Conservation (phyloP, 2,113 vertebrate genomes). For the Lampris incognitus region DNA sequence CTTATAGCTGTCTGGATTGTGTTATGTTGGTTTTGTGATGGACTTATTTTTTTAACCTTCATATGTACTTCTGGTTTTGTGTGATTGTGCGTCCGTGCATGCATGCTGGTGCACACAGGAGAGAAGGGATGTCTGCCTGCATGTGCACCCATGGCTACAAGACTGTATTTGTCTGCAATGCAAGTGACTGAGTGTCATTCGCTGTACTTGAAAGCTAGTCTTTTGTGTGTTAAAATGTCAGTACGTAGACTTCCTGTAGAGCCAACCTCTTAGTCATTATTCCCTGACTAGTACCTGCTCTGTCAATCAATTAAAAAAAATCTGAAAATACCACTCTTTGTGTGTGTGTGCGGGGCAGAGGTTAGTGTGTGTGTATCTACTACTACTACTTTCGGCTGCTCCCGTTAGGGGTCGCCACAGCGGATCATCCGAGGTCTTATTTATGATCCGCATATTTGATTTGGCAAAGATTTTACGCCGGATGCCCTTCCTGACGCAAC, state of each 20-base stretch:
- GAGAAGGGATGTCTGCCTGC: constrained; percentile 7
- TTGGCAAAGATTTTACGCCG: too few relatives aligned
- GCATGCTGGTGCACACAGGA: neutral
- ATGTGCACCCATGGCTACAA: neutral
- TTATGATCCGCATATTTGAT: too few relatives aligned
- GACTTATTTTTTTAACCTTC: too few relatives aligned
- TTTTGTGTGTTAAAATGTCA: constrained; percentile 64
- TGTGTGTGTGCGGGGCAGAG: neutral
- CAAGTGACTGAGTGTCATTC: neutral
- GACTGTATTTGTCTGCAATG: constrained; percentile 3
- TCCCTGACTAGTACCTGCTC: constrained; percentile 22
- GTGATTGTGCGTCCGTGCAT: constrained; percentile 1
- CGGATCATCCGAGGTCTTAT: too few relatives aligned
- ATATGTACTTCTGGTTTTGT: neutral
- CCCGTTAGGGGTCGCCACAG: too few relatives aligned
- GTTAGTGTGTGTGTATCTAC: neutral
- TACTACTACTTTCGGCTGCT: too few relatives aligned
- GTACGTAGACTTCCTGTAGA: constrained; percentile 37
- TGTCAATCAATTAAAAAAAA: constrained; percentile 51
- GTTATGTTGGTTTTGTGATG: too few relatives aligned
- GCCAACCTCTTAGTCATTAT: constrained; percentile 30
- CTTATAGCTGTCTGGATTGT: too few relatives aligned
- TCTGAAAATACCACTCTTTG: constrained; percentile 33
- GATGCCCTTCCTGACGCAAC: too few relatives aligned
- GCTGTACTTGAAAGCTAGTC: constrained; percentile 19